Evolutionary conservation across 2,113 vertebrate species (phyloP).

Genomic region (Climacteris rufus): DNA sequence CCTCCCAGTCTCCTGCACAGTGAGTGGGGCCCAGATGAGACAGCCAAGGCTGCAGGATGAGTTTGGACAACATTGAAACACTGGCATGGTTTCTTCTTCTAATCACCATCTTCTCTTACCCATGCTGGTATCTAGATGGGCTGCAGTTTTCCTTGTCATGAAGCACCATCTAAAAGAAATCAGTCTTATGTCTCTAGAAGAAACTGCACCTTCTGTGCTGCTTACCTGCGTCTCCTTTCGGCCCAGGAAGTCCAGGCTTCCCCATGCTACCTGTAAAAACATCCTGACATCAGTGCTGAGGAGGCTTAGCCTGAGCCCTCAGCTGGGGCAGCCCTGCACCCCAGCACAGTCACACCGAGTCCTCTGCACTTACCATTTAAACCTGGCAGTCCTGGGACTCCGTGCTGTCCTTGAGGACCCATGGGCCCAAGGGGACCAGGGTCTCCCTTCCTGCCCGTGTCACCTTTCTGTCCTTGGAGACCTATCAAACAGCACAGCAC

Average conservation of each 20-base stretch:
- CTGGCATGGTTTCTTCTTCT: background rate
- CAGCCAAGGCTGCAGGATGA: background rate
- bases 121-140: background rate
- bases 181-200: background rate
- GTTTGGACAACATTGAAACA: rapidly evolving
- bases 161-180: background rate
- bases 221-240: constrained; percentile 71
- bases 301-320: background rate
- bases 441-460: constrained; percentile 51
- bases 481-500: background rate
- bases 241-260: constrained; percentile 43
- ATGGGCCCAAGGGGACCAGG: background rate
- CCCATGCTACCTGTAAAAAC: constrained; percentile 56
- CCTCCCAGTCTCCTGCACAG: background rate
- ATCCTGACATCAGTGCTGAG: background rate
- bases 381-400: constrained; percentile 34
- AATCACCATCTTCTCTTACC: background rate
- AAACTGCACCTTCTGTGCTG: background rate
- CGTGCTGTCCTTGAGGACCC: constrained; percentile 46
- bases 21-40: background rate
- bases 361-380: constrained; percentile 38
- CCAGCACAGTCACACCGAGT: rapidly evolving
- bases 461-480: constrained; percentile 59
- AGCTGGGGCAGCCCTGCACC: background rate
- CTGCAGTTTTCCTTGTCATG: background rate